Evolutionary conservation across 2,113 vertebrate genomes (phyloP).

Genomic region (Dromaius novaehollandiae): DNA sequence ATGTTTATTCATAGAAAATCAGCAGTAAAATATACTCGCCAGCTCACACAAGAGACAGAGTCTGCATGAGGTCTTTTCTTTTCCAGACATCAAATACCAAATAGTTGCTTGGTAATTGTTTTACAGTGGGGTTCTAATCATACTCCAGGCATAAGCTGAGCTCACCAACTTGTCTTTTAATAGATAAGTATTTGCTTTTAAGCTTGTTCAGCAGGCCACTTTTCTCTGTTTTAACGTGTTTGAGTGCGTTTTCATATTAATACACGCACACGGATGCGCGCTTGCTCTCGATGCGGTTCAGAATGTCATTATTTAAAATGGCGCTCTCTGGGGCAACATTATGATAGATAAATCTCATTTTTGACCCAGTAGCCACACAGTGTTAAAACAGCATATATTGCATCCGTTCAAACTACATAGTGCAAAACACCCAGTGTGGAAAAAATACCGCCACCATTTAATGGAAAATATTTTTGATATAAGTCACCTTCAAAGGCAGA

Average conservation of each 20-base stretch:
- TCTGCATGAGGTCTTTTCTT: conserved; percentile 63
- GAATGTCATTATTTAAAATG: conserved; percentile 55
- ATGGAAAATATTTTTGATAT: conserved; percentile 12
- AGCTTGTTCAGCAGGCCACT: conserved; percentile 55
- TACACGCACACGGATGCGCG: not conserved
- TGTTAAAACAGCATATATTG: not conserved
- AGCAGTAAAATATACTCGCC: conserved; percentile 63
- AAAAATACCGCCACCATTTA: conserved; percentile 32
- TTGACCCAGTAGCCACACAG: not conserved
- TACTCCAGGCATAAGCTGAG: conserved; percentile 45
- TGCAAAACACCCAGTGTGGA: not conserved
- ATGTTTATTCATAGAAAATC: conserved; percentile 78
- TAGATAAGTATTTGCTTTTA: conserved; percentile 64
- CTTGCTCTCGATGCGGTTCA: not conserved
- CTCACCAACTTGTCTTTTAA: conserved; percentile 64
- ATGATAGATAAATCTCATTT: conserved; percentile 57
- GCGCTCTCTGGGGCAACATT: conserved; percentile 21
- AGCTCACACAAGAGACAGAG: not conserved
- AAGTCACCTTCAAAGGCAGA: conserved; percentile 27
- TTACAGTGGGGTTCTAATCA: conserved; percentile 76
- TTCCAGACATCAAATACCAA: conserved; percentile 66
- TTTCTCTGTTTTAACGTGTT: conserved; percentile 17
- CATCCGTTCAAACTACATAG: not conserved
- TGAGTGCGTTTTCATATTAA: not conserved
- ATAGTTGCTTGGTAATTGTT: conserved; percentile 68